These are phyloP conservation scores for Drosophila baimaii DNA, from an alignment of 1,140 invertebrate genomes.

Conservation along the genomic window DNA sequence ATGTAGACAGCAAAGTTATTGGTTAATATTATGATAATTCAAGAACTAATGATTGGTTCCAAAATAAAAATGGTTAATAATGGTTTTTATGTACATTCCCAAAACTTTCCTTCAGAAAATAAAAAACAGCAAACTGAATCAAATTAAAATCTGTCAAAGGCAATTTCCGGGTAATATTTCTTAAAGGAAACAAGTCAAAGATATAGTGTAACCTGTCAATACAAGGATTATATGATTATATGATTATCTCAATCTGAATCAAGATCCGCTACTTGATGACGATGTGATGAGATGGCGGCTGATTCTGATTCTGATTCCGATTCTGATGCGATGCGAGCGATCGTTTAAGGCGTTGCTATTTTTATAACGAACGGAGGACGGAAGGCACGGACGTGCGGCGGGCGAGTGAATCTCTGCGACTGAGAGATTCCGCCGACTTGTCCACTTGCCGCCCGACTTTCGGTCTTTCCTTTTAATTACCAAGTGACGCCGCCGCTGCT, in stretches of 20 bases:
- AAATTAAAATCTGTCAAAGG: not conserved
- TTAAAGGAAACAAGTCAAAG: not conserved
- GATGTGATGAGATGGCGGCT: slow-evolving; percentile 4
- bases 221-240: slow-evolving; percentile 22
- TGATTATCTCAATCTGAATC: slow-evolving; percentile 27
- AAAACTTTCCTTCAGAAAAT: not conserved
- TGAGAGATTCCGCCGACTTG: slow-evolving; percentile 29
- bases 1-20: not conserved
- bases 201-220: not conserved
- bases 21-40: not conserved
- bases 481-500: slow-evolving; percentile 55
- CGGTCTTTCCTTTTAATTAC: slow-evolving; percentile 73
- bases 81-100: no score
- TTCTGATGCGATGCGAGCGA: slow-evolving; percentile 32
- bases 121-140: not conserved
- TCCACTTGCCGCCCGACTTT: slow-evolving; percentile 25
- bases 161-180: not conserved
- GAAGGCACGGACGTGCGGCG: slow-evolving; percentile 38
- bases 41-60: not conserved
- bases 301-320: slow-evolving; percentile 9
- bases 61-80: no score
- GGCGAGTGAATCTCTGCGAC: slow-evolving; percentile 66
- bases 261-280: slow-evolving; percentile 39
- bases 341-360: slow-evolving; percentile 64
- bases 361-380: slow-evolving; percentile 60